Evolutionary conservation across 2,797 vertebrate genomes (phyloP), one percentile per base, ranked within the genome.

Genomic region (Allobates femoralis): DNA sequence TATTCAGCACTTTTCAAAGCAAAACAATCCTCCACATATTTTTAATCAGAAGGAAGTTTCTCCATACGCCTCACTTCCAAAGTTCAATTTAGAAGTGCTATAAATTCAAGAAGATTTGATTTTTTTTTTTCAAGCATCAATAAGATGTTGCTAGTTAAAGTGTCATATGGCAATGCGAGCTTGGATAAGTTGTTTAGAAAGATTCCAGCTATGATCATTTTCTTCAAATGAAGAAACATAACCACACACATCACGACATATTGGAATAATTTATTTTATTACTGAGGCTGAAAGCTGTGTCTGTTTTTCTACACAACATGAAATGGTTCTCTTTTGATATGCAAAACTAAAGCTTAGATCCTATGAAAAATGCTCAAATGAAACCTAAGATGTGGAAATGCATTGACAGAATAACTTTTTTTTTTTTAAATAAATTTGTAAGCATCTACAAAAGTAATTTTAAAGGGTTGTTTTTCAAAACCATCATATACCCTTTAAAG

Each of bases 221-320:
- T 81, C 23, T 66, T 11, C 23, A 28, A 67, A 50, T 50, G n/a
- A 50, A 66, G 60, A 56, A 69, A 71, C 14, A 51, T 66, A 81
- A 30, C 37, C 41, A 37, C 64, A 71, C 51, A 71, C 62, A 71
- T 82, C 50, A 82, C 12, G 14, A 82, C 64, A 69, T 62, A 80
- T 37, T 58, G 76, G 75, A 78, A 60, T 60, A 30, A 78, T 78
- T 78, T 60, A 30, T 34, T 78, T 78, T 80, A 80, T 82, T 71
- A 46, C 51, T 82, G 21, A n/a, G 26, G 28, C 55, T 28, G 34
- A 79, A 79, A 62, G n/a, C 28, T 26, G 18, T 5, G 41, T 66
- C 60, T 81, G 60, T 67, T 66, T 81, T 51, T 28, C 60, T 66
- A 64, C 26, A 66, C 60, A 55, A 77, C 28, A 32, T 64, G 23